phyloP scores from a whole-genome alignment of 2,113 vertebrate species.

The Thymallus thymallus region DNA sequence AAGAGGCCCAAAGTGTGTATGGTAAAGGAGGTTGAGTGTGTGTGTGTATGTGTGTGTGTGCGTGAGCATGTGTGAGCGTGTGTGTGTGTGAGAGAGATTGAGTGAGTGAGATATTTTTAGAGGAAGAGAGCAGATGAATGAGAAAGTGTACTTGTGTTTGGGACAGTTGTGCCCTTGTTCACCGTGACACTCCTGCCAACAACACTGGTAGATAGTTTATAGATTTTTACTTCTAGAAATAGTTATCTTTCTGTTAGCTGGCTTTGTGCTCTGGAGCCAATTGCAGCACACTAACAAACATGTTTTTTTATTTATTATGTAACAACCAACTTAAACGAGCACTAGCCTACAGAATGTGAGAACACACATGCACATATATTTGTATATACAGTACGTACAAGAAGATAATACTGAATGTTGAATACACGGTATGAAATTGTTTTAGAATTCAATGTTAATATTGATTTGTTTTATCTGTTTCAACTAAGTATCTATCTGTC shows the following conservation, averaged over 20 bases:
- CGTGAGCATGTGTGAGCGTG: neutral
- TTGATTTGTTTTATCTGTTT: conserved; percentile 43
- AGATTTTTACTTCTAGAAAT: conserved; percentile 57
- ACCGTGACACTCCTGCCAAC: conserved; percentile 53
- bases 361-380: conserved; percentile 54
- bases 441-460: conserved; percentile 53
- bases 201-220: conserved; percentile 38
- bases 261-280: conserved; percentile 30
- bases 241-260: conserved; percentile 50
- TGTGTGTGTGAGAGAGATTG: neutral
- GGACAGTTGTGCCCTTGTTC: conserved; percentile 45
- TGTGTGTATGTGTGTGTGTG: conserved; percentile 25
- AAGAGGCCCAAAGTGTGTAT: conserved; percentile 46
- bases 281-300: conserved; percentile 44
- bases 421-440: conserved; percentile 49
- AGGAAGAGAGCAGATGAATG: neutral
- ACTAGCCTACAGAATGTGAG: conserved; percentile 60
- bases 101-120: neutral
- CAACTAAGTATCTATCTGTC: conserved; percentile 30
- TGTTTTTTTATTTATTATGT: conserved; percentile 40
- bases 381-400: conserved; percentile 66
- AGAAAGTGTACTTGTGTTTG: conserved; percentile 17
- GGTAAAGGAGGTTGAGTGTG: conserved; percentile 29
- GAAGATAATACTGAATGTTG: conserved; percentile 58
- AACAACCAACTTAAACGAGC: conserved; percentile 44